Evolutionary conservation across 1,140 invertebrate genomes (phyloP), one percentile per base, ranked within the genome.

Genomic region (Drosophila chauvacae): DNA sequence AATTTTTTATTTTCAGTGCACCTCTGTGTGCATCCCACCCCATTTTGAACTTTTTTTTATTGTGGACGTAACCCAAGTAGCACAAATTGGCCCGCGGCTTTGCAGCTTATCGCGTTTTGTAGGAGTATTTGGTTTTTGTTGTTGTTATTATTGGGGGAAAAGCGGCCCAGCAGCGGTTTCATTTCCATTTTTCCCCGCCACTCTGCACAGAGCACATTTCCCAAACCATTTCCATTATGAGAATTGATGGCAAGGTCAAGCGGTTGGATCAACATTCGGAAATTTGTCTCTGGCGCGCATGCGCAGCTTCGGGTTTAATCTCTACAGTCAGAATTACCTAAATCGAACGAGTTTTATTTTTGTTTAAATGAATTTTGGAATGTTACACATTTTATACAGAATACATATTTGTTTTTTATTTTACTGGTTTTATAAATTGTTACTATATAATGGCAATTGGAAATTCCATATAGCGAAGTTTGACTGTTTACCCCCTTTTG

Each of bases 181-280:
- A 72, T 55, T 77, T 79, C 66, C 58, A 59, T 62, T 77, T 28
- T 28, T 48, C 41, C 51, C 53, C 57, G 18, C 13, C 0, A 30
- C 48, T 23, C 59, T 23, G n/a, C 18, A 41, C 75, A 26, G 23
- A 51, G 30, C 45, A 50, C 59, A 61, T 61, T 62, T 69, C 35
- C 35, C 65, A 51, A 66, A 33, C 62, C 66, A 70, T 68, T 55
- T 68, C 66, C 73, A 85, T 84, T 84, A 84, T 74, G 72, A 78
- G 77, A 90, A 88, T 85, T 81, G 81, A 88, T 88, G 78, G 85
- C 85, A 88, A 88, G 85, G 85, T 88, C 85, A 88, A 87, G 71
- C 78, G 70, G n/a, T 71, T 64, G 58, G 81, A 81, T 86, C 83
- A 81, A n/a, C 47, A 33, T 28, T 69, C 50, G 42, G 45, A 61